Evolutionary conservation across 2,797 vertebrate genomes (phyloP).

Genomic region (Florisuga fusca): DNA sequence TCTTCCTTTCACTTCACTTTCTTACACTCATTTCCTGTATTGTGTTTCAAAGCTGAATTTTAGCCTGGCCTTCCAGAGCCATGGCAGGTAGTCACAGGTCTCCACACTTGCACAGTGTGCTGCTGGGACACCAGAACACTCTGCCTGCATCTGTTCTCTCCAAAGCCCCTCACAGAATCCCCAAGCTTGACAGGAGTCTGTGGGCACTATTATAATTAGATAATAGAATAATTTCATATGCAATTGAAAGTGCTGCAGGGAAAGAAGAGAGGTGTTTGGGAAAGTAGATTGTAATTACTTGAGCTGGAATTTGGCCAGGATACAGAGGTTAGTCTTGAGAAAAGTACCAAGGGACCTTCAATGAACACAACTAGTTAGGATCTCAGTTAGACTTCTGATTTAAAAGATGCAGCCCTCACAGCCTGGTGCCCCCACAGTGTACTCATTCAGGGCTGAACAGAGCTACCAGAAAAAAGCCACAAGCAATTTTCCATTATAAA

Average conservation of each 20-base stretch:
- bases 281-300: conserved; percentile 58
- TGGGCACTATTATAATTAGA: conserved; percentile 56
- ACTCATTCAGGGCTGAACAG: background rate
- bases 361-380: background rate
- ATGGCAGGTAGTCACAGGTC: background rate
- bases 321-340: background rate
- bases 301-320: conserved; percentile 73
- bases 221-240: conserved; percentile 57
- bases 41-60: background rate
- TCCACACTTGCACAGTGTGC: fast-evolving
- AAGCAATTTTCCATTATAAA: background rate
- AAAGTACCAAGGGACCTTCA: background rate
- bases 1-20: background rate
- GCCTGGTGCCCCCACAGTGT: conserved; percentile 18
- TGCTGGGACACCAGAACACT: background rate
- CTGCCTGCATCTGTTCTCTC: background rate
- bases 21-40: background rate
- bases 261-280: conserved; percentile 27
- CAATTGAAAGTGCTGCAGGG: conserved; percentile 59
- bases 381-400: conserved; percentile 9
- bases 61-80: background rate
- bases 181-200: background rate
- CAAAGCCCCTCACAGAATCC: background rate
- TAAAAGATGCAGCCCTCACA: background rate
- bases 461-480: conserved; percentile 31